A percentile compares a stretch with the other conserved stretches of the same genome.
Conservation (phyloP, 2,888 invertebrate species). For the Dasysyrphus tricinctus region DNA sequence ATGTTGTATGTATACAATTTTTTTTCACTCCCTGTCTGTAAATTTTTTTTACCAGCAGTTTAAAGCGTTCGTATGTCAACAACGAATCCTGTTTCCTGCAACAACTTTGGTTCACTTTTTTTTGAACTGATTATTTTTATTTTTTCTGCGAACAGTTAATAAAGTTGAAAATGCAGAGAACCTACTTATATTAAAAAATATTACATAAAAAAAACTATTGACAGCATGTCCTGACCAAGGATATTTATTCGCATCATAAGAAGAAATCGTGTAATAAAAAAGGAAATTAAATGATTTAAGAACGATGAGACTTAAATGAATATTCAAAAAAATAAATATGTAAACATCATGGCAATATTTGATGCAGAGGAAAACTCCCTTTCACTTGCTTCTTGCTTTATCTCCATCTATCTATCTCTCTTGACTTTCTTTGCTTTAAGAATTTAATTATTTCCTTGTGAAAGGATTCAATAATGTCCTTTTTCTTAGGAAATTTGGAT, state of each 20-base stretch:
- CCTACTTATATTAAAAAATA: constrained; percentile 6
- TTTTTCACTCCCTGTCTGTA: constrained; percentile 14
- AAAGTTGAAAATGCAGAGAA: constrained; percentile 63
- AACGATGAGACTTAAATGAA: constrained; percentile 35
- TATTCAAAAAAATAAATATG: constrained; percentile 9
- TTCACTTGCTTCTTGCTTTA: not conserved
- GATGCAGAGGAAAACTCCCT: not conserved
- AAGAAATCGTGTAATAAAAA: not conserved
- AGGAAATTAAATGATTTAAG: constrained; percentile 66
- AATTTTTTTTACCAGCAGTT: constrained; percentile 16
- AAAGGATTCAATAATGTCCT: constrained; percentile 66
- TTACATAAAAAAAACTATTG: constrained; percentile 48
- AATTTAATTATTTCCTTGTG: constrained; percentile 73
- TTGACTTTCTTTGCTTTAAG: constrained; percentile 58
- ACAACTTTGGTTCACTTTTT: constrained; percentile 13
- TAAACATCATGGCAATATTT: constrained; percentile 14
- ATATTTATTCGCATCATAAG: constrained; percentile 21
- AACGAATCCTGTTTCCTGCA: constrained; percentile 60
- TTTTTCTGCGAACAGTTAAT: constrained; percentile 44
- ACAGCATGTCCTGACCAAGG: constrained; percentile 66
- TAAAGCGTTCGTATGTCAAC: constrained; percentile 58
- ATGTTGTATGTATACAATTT: not conserved
- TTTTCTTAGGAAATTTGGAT: constrained; percentile 50
- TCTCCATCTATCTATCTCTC: not conserved
- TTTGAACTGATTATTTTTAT: not conserved